A percentile compares a stretch with the other conserved stretches of the same genome.
These are phyloP conservation scores for Zoroaster sp. DNA, from an alignment of 53 echinoderm and acorn worm genomes.

Conservation along the genomic window DNA sequence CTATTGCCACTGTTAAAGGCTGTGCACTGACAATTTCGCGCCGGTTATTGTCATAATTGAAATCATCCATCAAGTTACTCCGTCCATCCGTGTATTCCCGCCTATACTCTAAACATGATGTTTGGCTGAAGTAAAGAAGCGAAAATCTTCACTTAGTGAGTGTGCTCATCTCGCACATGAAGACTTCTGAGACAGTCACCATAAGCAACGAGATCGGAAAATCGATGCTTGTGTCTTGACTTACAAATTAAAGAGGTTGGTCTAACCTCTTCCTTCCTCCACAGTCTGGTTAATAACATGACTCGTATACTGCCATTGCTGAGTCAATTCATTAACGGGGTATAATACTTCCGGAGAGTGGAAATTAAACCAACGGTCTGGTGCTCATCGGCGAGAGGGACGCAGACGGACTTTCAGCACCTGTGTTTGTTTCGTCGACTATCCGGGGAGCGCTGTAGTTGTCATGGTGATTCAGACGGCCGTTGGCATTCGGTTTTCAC, in stretches of 20 bases:
- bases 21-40: too few species aligned
- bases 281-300: constrained; percentile 1
- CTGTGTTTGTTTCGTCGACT: neutral
- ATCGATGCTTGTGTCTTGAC: constrained; percentile 12
- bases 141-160: neutral
- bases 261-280: too few species aligned
- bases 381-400: neutral
- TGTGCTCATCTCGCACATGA: neutral
- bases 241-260: neutral
- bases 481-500: neutral
- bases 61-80: neutral
- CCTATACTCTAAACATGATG: neutral
- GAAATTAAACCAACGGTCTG: constrained; percentile 29
- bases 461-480: constrained; percentile 9
- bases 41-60: too few species aligned
- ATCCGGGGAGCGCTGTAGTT: neutral
- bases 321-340: constrained; percentile 25
- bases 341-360: constrained; percentile 46
- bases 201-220: neutral
- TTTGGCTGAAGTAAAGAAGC: neutral
- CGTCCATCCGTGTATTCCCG: too few species aligned
- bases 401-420: neutral
- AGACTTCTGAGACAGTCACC: neutral
- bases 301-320: neutral
- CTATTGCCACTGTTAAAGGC: too few species aligned